phyloP scores from a whole-genome alignment of 2,797 vertebrate genomes.

The Ptychobarbus kaznakovi region DNA sequence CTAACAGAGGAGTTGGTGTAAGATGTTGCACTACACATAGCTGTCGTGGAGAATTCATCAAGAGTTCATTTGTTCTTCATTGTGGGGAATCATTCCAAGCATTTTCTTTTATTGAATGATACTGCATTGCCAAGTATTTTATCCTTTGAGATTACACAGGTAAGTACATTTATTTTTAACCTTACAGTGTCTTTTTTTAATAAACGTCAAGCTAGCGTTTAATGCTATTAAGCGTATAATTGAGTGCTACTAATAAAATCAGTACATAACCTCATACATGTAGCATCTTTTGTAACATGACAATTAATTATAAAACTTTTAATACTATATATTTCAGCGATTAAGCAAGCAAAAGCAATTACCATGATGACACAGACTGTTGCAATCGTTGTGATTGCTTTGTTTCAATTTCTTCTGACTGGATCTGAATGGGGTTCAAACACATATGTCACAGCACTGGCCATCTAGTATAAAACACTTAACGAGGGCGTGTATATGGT shows the following conservation, averaged over 20 bases:
- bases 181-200: background rate
- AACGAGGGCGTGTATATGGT: background rate
- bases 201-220: background rate
- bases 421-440: background rate
- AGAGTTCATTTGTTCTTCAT: background rate
- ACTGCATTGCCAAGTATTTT: background rate
- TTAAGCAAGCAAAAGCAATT: background rate
- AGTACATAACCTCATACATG: background rate
- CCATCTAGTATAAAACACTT: background rate
- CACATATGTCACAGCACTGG: background rate
- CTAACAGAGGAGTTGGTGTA: no score
- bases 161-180: constrained; percentile 1
- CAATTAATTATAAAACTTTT: background rate
- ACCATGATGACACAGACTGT: background rate
- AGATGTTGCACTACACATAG: no score
- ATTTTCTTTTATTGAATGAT: background rate
- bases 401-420: background rate
- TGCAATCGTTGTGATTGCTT: background rate
- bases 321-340: background rate
- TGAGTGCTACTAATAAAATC: background rate
- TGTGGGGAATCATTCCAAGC: background rate
- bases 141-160: background rate
- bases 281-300: background rate
- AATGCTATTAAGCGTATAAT: background rate
- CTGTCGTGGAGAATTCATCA: no score